These are phyloP conservation scores for Podarcis muralis DNA, from an alignment of 2,113 vertebrate genomes.

Conservation along the genomic window DNA sequence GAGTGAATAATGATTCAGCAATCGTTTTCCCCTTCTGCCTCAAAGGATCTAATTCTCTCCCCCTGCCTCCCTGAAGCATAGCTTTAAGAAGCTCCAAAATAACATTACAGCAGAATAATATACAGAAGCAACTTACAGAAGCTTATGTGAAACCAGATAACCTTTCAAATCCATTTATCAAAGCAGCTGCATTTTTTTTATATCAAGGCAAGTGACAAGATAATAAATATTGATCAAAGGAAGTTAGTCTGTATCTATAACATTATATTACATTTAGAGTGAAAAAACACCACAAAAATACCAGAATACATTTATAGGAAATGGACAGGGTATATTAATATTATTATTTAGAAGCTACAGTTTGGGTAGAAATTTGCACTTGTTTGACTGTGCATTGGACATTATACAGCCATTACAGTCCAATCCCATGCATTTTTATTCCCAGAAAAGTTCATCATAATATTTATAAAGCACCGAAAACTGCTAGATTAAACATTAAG, in stretches of 20 bases:
- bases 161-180: conserved; percentile 54
- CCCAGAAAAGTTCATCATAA: background rate
- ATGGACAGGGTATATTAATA: background rate
- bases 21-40: background rate
- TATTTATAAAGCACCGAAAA: background rate
- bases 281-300: conserved; percentile 28
- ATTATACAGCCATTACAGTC: background rate
- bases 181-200: conserved; percentile 52
- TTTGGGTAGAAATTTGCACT: conserved; percentile 12
- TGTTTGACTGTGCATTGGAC: background rate
- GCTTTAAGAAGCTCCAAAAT: conserved; percentile 40
- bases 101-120: conserved; percentile 21
- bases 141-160: conserved; percentile 50
- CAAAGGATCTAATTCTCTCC: background rate
- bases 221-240: conserved; percentile 63
- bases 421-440: background rate
- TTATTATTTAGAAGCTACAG: conserved; percentile 26
- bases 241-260: conserved; percentile 43
- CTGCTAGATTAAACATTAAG: background rate
- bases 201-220: conserved; percentile 50
- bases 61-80: background rate
- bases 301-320: conserved; percentile 13
- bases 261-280: conserved; percentile 34
- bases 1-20: conserved; percentile 1
- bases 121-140: conserved; percentile 42